Conservation (phyloP, 2,797 vertebrate species). For the Otolemur crassicaudatus region DNA sequence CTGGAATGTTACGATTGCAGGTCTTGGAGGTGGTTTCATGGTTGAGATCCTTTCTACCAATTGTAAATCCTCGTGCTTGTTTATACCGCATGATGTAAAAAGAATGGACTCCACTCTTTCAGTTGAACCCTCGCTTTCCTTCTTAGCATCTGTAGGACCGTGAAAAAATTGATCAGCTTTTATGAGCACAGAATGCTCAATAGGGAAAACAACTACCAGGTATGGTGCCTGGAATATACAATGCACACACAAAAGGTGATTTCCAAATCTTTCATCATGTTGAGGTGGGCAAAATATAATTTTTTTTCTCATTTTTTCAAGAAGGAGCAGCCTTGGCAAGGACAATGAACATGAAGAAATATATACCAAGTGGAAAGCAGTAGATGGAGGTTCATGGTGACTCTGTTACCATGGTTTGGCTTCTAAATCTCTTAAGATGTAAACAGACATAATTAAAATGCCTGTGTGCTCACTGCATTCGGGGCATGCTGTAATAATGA, state of each 20-base stretch:
- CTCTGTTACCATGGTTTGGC: background rate
- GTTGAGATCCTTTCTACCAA: background rate
- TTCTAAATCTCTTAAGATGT: background rate
- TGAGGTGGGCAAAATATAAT: background rate
- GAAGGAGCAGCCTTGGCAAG: background rate
- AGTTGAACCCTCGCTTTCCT: background rate
- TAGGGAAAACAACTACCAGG: background rate
- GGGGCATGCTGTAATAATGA: background rate
- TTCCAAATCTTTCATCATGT: background rate
- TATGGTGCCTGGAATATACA: background rate
- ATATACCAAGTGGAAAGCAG: background rate
- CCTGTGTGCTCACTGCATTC: background rate
- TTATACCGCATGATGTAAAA: background rate
- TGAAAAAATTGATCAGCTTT: background rate
- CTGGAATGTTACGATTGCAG: background rate
- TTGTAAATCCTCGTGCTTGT: background rate
- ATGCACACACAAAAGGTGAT: background rate
- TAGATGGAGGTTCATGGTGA: background rate
- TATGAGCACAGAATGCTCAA: background rate
- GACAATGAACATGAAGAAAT: background rate
- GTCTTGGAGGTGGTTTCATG: background rate
- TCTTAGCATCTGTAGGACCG: accelerated
- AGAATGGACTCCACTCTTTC: background rate
- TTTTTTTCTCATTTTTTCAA: background rate
- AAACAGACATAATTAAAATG: slow-evolving; percentile 12